Evolutionary conservation across 2,113 vertebrate genomes (phyloP), one percentile per base, ranked within the genome.

Genomic region (Antigone vipio): DNA sequence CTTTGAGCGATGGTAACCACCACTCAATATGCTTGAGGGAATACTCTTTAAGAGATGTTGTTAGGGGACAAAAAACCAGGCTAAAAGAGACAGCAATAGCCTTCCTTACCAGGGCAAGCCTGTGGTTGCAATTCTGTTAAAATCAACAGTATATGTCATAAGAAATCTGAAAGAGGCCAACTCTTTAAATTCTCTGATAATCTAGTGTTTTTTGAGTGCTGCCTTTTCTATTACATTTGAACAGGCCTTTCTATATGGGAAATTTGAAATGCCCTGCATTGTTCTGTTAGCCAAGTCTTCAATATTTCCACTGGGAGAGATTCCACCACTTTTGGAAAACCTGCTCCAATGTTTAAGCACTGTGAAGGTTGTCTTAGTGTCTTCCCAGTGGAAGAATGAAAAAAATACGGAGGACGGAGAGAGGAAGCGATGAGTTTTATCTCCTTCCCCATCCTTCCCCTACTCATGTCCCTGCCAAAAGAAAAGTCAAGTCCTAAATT

Each of bases 391-490:
- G 24, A 38, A 64, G 60, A 44, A n/a, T 59, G 21, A 59, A 32
- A 56, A 38, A 74, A 63, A 62, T 35, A 29, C 8, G 29, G 29
- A 56, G 9, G 32, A 71, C 85, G 22, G 23, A 55, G 35, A 40
- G 63, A 45, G 8, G 13, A 30, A 63, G 3, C 15, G 69, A 11
- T 82, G 44, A 75, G n/a, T 30, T 50, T 55, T 71, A 24, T 38
- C 17, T 71, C 26, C 14, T 85, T 60, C 19, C 27, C 11, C 4
- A 3, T 16, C 4, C 24, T 42, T 79, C 11, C 52, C 22, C 10
- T 42, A 22, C 15, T 6, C 6, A 35, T 6, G 0, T 1, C 29
- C 12, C 6, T 1, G 0, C 10, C 27, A 45, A 40, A 58, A 58
- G 12, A 38, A 27, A 68, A 74, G 44, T 30, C 9, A 69, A 60